Evolutionary conservation across 2,888 invertebrate genomes (phyloP).

Genomic region (Nomada lathburiana): DNA sequence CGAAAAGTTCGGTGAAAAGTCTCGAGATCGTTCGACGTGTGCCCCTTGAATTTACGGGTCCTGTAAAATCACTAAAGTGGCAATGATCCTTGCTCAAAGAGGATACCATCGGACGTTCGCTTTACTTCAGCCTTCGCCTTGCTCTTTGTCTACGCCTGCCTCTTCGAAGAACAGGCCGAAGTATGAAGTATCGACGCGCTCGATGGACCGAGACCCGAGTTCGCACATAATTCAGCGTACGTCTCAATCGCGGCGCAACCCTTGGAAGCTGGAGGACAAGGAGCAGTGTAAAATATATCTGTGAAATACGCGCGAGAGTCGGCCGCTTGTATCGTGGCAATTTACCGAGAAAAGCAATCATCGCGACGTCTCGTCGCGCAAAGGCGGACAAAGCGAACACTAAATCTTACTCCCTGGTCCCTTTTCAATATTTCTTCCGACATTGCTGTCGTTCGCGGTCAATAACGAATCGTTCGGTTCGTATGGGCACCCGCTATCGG

Average conservation of each 20-base stretch:
- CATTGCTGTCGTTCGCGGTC: background rate
- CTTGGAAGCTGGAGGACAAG: constrained; percentile 29
- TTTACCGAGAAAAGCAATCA: constrained; percentile 34
- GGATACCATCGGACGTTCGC: background rate
- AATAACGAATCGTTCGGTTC: background rate
- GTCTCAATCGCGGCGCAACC: constrained; percentile 63
- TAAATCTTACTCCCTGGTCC: constrained; percentile 5
- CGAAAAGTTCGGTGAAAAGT: background rate
- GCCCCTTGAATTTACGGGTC: too few species aligned
- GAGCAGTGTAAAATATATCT: constrained; percentile 41
- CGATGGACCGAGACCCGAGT: constrained; percentile 56
- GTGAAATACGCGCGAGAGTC: constrained; percentile 33
- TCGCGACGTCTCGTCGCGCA: constrained; percentile 15
- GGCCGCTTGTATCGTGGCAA: constrained; percentile 41
- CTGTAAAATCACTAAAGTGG: too few species aligned
- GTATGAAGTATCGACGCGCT: constrained; percentile 37
- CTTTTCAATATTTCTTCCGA: background rate
- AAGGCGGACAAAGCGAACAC: constrained; percentile 16
- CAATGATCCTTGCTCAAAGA: background rate
- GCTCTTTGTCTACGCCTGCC: background rate
- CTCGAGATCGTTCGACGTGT: too few species aligned
- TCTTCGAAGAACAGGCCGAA: background rate
- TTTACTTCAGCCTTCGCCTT: background rate
- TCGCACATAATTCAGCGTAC: constrained; percentile 67
- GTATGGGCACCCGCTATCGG: too few species aligned